A percentile compares a stretch with the other conserved stretches of the same genome.
Conservation (phyloP, 2,888 invertebrate species). For the Syritta pipiens region DNA sequence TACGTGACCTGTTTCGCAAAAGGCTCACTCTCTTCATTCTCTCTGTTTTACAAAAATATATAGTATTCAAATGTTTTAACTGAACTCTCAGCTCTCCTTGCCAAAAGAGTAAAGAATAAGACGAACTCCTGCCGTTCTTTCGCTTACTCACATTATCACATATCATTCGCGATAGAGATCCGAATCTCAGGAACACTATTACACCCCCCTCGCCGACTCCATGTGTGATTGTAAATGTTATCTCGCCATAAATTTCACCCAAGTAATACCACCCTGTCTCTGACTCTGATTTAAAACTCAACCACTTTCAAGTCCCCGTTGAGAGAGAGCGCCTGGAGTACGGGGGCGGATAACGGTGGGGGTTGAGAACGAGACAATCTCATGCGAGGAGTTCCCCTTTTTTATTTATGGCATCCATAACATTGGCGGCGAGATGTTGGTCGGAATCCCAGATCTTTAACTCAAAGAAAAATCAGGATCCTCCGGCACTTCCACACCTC, state of each 20-base stretch:
- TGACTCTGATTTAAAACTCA: conserved; percentile 62
- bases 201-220: background rate
- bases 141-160: conserved; percentile 45
- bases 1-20: too few species aligned
- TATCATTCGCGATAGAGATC: conserved; percentile 61
- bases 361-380: conserved; percentile 35
- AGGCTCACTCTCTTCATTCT: too few species aligned
- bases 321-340: background rate
- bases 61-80: background rate
- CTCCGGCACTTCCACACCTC: background rate
- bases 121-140: background rate
- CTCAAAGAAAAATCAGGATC: conserved; percentile 55
- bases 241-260: conserved; percentile 66
- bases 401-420: conserved; percentile 66
- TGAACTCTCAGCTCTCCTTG: background rate
- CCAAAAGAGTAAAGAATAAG: background rate
- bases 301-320: conserved; percentile 40
- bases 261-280: conserved; percentile 59
- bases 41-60: too few species aligned
- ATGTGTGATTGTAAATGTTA: conserved; percentile 63
- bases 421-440: conserved; percentile 56
- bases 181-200: conserved; percentile 35
- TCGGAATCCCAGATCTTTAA: conserved; percentile 61
- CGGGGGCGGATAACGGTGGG: background rate
- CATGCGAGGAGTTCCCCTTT: conserved; percentile 27